phyloP scores from a whole-genome alignment of 2,113 vertebrate genomes.

The Lycaon pictus region DNA sequence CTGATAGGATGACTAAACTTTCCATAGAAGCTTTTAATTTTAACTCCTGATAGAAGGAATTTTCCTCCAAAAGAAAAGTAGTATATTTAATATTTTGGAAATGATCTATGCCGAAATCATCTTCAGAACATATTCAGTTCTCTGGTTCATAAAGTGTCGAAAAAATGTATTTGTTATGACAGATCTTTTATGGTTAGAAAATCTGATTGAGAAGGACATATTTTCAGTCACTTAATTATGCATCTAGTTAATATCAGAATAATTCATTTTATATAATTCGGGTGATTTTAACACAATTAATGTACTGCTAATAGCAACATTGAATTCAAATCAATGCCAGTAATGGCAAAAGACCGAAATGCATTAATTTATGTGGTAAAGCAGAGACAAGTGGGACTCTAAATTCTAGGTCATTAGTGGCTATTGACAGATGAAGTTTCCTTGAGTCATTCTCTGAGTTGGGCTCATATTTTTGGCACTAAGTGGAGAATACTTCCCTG shows the following conservation, averaged over 20 bases:
- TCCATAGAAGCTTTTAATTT: conserved; percentile 24
- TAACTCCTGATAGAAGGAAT: conserved; percentile 35
- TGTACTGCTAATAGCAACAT: not conserved
- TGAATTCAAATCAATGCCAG: conserved; percentile 51
- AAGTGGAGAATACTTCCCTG: not conserved
- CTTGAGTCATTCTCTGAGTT: conserved; percentile 16
- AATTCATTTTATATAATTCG: conserved; percentile 50
- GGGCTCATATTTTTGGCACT: conserved; percentile 17
- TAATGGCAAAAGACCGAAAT: conserved; percentile 9
- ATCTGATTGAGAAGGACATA: conserved; percentile 29
- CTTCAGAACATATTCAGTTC: not conserved
- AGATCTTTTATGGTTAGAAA: conserved; percentile 50
- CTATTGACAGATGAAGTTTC: conserved; percentile 1
- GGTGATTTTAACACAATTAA: conserved; percentile 43
- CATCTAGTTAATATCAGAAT: conserved; percentile 34
- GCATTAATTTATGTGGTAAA: conserved; percentile 31
- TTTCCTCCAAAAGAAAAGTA: conserved; percentile 41
- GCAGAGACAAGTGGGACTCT: not conserved
- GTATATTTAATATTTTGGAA: conserved; percentile 25
- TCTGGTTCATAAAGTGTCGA: conserved; percentile 13
- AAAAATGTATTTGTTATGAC: conserved; percentile 4
- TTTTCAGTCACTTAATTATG: conserved; percentile 54
- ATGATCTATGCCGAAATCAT: not conserved
- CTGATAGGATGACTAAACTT: conserved; percentile 4
- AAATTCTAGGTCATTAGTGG: conserved; percentile 11